phyloP scores from a whole-genome alignment of 2,888 invertebrate species.

The Amiota mariae region DNA sequence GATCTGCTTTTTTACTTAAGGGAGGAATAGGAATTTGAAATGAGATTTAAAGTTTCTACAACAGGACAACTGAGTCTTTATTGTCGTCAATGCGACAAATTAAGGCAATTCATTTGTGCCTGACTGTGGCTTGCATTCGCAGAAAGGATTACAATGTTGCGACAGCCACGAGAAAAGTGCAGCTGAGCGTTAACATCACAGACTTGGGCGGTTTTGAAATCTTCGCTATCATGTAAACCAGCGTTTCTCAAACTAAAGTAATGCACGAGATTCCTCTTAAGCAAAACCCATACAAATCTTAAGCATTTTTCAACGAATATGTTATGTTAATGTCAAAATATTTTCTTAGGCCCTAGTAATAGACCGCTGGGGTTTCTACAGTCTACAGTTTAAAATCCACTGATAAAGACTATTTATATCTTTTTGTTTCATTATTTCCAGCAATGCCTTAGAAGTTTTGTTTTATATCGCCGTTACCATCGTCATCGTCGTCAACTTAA shows the following conservation, averaged over 20 bases:
- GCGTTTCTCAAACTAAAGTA: too few species aligned
- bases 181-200: neutral
- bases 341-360: too few species aligned
- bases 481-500: conserved; percentile 49
- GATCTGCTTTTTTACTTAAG: neutral
- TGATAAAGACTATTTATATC: too few species aligned
- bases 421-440: conserved; percentile 1
- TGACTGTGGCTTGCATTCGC: conserved; percentile 40
- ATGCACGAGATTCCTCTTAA: too few species aligned
- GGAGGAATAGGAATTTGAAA: neutral
- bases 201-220: too few species aligned
- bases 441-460: conserved; percentile 3
- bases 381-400: too few species aligned
- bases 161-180: neutral
- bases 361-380: too few species aligned
- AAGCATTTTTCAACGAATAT: too few species aligned
- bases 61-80: conserved; percentile 34
- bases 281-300: too few species aligned
- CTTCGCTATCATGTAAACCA: too few species aligned
- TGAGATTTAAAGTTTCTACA: conserved; percentile 25
- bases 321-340: too few species aligned
- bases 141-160: neutral
- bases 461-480: neutral
- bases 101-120: conserved; percentile 58
- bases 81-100: conserved; percentile 50